These are phyloP conservation scores for Busseola fusca DNA, from an alignment of 2,888 invertebrate genomes.

Conservation along the genomic window DNA sequence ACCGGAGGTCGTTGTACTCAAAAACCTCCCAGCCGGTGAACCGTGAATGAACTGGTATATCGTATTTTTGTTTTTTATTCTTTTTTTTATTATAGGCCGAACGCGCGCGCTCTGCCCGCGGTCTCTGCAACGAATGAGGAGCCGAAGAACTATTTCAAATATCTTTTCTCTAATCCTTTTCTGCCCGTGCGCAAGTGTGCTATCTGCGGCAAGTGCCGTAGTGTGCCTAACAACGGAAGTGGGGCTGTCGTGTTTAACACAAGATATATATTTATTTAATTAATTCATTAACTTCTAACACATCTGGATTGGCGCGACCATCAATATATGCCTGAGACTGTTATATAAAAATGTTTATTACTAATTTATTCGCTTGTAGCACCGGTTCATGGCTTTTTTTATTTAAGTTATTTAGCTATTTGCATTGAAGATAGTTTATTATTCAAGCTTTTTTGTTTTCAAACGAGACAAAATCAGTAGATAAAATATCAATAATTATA, in stretches of 20 bases:
- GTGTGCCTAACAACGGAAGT: constrained; percentile 75
- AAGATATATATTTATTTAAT: constrained; percentile 69
- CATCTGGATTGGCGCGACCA: constrained; percentile 41
- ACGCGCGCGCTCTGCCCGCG: constrained; percentile 83
- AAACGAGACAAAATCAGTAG: background rate
- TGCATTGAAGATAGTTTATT: constrained; percentile 9
- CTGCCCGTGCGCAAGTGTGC: constrained; percentile 80
- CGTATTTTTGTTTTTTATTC: constrained; percentile 69
- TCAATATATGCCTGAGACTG: constrained; percentile 45
- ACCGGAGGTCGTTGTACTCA: constrained; percentile 79
- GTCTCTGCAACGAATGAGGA: constrained; percentile 85
- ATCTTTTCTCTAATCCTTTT: constrained; percentile 87
- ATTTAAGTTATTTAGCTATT: constrained; percentile 3
- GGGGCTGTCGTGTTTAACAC: constrained; percentile 70
- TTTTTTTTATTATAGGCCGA: constrained; percentile 59
- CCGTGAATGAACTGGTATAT: constrained; percentile 81
- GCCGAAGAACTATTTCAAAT: constrained; percentile 87
- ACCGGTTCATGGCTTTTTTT: constrained; percentile 24
- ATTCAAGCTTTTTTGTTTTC: background rate
- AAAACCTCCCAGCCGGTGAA: constrained; percentile 74
- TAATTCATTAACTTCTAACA: constrained; percentile 55
- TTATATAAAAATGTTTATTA: constrained; percentile 46
- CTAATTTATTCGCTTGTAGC: constrained; percentile 44
- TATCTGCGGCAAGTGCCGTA: constrained; percentile 70
- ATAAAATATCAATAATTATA: background rate